These are phyloP conservation scores for Caradrina clavipalpis DNA, from an alignment of 2,888 invertebrate genomes.

Conservation along the genomic window DNA sequence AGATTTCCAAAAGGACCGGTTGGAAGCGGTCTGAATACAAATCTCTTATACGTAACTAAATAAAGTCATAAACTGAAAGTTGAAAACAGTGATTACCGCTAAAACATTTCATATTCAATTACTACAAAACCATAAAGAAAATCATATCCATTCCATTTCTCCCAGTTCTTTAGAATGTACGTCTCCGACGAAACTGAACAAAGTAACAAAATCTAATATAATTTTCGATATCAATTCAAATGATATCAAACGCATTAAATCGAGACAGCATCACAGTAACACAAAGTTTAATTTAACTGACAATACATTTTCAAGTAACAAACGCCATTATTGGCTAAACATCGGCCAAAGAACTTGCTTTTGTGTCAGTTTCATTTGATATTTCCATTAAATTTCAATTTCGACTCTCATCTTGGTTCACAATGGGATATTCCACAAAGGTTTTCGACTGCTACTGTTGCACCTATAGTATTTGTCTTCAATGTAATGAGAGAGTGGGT, in stretches of 20 bases:
- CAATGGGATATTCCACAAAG: conserved; percentile 55
- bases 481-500: conserved; percentile 69
- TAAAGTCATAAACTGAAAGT: not conserved
- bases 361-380: conserved; percentile 79
- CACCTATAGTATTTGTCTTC: conserved; percentile 59
- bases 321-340: conserved; percentile 74
- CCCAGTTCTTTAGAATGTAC: conserved; percentile 27
- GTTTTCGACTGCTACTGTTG: conserved; percentile 67
- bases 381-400: conserved; percentile 85
- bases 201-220: conserved; percentile 60
- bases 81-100: not conserved
- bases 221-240: conserved; percentile 58
- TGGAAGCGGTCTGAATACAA: no score
- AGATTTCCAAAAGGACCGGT: no score
- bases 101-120: not conserved
- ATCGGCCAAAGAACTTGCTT: conserved; percentile 72
- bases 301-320: conserved; percentile 73
- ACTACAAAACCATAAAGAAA: conserved; percentile 10
- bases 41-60: not conserved
- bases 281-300: conserved; percentile 74
- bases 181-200: conserved; percentile 41
- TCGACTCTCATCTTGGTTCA: conserved; percentile 76
- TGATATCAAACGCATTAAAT: conserved; percentile 63
- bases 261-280: conserved; percentile 61
- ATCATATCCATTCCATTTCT: conserved; percentile 33